Conservation (phyloP, 2,797 vertebrate genomes). For the Malacoraja senta region DNA sequence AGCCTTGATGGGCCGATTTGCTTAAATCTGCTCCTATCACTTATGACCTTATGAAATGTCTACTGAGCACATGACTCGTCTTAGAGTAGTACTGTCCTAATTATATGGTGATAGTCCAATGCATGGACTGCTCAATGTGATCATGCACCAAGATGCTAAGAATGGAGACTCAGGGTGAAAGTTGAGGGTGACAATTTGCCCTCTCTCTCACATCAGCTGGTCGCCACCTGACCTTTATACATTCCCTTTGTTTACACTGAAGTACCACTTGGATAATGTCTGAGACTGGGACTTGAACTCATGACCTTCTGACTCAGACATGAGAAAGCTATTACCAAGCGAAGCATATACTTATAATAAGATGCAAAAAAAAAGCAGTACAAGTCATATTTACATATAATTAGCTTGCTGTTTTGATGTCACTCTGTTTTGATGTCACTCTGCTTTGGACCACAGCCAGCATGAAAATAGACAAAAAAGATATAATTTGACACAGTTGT, state of each 20-base stretch:
- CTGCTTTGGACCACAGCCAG: conserved; percentile 8
- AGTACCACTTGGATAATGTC: background rate
- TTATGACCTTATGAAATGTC: background rate
- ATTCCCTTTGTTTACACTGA: background rate
- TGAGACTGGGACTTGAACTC: conserved; percentile 11
- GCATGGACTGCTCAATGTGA: background rate
- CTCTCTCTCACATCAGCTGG: background rate
- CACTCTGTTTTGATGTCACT: conserved; percentile 10
- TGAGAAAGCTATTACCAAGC: background rate
- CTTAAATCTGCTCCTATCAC: too few relatives aligned
- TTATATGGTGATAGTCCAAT: background rate
- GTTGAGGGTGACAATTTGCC: background rate
- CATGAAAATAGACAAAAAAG: conserved; percentile 34
- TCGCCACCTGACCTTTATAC: background rate
- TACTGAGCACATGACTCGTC: background rate
- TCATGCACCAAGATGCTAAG: background rate
- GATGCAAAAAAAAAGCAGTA: conserved; percentile 24
- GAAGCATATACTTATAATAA: conserved; percentile 28
- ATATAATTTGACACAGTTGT: conserved; percentile 28
- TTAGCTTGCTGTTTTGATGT: conserved; percentile 28
- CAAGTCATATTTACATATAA: conserved; percentile 37
- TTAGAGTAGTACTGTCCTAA: background rate
- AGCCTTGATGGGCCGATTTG: too few relatives aligned
- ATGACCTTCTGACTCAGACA: conserved; percentile 21
- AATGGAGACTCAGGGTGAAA: background rate